Percentiles rank a stretch among this genome's conserved stretches.
Conservation (phyloP, 2,113 vertebrate species). For the Peromyscus leucopus region DNA sequence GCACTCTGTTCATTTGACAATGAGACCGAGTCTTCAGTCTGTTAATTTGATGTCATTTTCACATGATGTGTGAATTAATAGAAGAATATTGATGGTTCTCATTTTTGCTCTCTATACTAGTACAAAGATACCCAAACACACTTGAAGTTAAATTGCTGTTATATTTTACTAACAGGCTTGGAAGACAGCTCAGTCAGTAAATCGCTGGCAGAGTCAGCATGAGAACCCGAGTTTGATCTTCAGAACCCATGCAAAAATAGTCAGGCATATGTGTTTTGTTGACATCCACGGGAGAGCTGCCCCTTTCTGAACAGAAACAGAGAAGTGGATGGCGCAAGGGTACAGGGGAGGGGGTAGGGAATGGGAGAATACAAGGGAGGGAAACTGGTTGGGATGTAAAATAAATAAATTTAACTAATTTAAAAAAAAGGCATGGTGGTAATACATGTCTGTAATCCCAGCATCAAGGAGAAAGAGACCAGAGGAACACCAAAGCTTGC, state of each 20-base stretch:
- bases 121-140: background rate
- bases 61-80: slow-evolving; percentile 57
- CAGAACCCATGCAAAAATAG: background rate
- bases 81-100: slow-evolving; percentile 44
- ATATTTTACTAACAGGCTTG: background rate
- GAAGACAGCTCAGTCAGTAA: background rate
- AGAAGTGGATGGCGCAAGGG: background rate
- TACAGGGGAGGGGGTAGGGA: background rate
- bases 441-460: background rate
- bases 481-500: background rate
- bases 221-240: background rate
- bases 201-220: background rate
- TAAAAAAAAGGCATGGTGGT: background rate
- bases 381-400: background rate
- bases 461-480: background rate
- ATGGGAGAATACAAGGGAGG: background rate
- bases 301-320: background rate
- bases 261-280: background rate
- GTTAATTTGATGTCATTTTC: slow-evolving; percentile 63
- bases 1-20: slow-evolving; percentile 1
- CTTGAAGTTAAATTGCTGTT: background rate
- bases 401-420: background rate
- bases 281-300: background rate
- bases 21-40: background rate
- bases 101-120: background rate